These are phyloP conservation scores for Halichoeres trimaculatus DNA, from an alignment of 2,113 vertebrate species.

Conservation along the genomic window DNA sequence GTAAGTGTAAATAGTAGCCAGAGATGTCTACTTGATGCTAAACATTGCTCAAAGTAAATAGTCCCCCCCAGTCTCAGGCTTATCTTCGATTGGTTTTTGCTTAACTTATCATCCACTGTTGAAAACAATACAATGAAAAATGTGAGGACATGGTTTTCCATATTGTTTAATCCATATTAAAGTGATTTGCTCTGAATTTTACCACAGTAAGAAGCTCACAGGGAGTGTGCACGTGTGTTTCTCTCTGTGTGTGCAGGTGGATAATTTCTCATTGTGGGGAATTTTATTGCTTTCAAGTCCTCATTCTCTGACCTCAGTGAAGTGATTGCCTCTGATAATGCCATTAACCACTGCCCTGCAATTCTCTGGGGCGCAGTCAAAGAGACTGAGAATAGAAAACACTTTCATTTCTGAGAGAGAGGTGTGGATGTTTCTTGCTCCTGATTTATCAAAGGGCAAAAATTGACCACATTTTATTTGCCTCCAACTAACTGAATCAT, in stretches of 20 bases:
- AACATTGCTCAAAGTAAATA: neutral
- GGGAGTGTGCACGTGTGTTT: neutral
- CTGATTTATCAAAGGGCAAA: slow-evolving; percentile 57
- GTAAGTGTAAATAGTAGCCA: too few relatives aligned
- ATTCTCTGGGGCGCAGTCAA: slow-evolving; percentile 58
- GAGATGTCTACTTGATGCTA: too few relatives aligned
- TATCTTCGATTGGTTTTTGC: neutral
- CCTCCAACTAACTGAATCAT: slow-evolving; percentile 52
- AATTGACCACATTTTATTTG: slow-evolving; percentile 53
- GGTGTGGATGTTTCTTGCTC: slow-evolving; percentile 38
- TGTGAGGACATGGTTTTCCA: neutral
- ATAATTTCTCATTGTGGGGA: slow-evolving; percentile 54
- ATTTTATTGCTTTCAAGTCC: slow-evolving; percentile 63
- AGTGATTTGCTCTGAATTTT: slow-evolving; percentile 11
- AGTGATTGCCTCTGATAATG: slow-evolving; percentile 70
- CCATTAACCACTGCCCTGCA: slow-evolving; percentile 64
- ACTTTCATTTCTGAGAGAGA: slow-evolving; percentile 52
- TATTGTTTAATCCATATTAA: neutral
- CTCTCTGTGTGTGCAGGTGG: slow-evolving; percentile 1
- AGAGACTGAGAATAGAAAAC: slow-evolving; percentile 58
- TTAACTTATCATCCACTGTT: neutral
- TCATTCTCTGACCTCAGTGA: slow-evolving; percentile 65
- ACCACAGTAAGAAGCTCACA: slow-evolving; percentile 8
- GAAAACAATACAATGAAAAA: neutral
- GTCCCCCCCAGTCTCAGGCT: neutral